Evolutionary conservation across 2,113 vertebrate species (phyloP), one percentile per base, ranked within the genome.

Genomic region (Oxyruncus cristatus): DNA sequence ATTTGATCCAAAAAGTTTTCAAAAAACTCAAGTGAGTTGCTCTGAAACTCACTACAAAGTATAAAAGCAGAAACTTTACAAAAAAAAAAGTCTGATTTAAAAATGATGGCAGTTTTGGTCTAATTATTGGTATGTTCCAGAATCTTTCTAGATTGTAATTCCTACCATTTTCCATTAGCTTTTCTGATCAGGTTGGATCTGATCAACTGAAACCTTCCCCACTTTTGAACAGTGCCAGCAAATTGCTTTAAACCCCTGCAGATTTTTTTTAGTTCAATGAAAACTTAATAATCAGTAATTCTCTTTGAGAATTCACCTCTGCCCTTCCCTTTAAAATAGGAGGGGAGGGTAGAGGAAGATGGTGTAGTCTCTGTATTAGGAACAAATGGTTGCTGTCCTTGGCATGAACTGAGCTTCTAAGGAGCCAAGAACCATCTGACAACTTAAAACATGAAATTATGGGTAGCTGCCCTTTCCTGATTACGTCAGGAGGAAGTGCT

Each of bases 21-120:
- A 6, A 65, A 85, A 80, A 83, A 28, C 12, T 32, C 39, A 85
- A 19, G 52, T 49, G 55, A 78, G 22, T 63, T 70, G 58, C 65
- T 88, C 46, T 89, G 85, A 96, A 97, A 94, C 41, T 65, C 27
- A 87, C 41, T 91, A 88, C 41, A 81, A 96, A 92, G 24, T 46
- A 12, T n/a, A 81, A 39, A 35, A 76, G 21, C 4, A 6, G 41
- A 19, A 44, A 14, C 35, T 81, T 95, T n/a, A 58, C 65, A n/a
- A n/a, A n/a, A 76, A 96, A 93, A 90, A 93, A 46, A 33, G 33
- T 59, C 61, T 71, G 20, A 83, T 83, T 55, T 42, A 62, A 79
- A 81, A 88, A 42, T 80, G 26, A 75, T 17, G n/a, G 19, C 27
- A 62, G 24, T 62, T 82, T 95, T 73, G 37, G 23, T 87, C 58